Percentiles rank a stretch among this genome's conserved stretches.
Evolutionary conservation across 2,113 vertebrate species (phyloP).

Genomic region (Romanogobio albipinnatus): DNA sequence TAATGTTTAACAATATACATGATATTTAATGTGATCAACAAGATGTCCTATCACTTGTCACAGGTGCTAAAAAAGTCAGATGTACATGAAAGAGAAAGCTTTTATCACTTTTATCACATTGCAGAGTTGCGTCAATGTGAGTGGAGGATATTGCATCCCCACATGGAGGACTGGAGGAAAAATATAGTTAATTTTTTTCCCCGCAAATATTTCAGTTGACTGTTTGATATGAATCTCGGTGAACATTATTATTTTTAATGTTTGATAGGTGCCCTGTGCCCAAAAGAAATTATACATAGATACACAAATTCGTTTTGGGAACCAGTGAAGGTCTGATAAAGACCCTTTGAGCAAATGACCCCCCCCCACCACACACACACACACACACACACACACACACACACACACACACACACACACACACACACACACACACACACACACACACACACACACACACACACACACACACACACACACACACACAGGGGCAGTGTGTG

Average conservation of each 20-base stretch:
- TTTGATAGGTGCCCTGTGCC: not conserved
- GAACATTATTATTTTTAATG: not conserved
- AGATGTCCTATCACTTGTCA: not conserved
- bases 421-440: not conserved
- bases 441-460: too few relatives aligned
- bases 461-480: too few relatives aligned
- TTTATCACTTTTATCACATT: not conserved
- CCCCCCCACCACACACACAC: not conserved
- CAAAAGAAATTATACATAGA: not conserved
- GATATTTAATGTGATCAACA: not conserved
- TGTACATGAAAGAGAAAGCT: not conserved
- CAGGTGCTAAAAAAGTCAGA: not conserved
- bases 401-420: too few relatives aligned
- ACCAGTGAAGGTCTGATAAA: constrained; percentile 2
- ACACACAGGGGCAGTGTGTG: not conserved
- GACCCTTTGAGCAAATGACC: not conserved
- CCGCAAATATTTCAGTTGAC: too few relatives aligned
- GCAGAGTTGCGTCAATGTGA: not conserved
- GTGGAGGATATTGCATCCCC: not conserved
- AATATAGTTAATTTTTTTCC: not conserved
- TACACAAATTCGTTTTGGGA: not conserved
- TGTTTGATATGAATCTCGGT: not conserved
- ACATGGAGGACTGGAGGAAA: not conserved
- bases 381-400: too few relatives aligned
- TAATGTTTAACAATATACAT: too few relatives aligned